Base-by-base conservation (phyloP, 1,140 invertebrate species). In the Hormaphis cornu region DNA sequence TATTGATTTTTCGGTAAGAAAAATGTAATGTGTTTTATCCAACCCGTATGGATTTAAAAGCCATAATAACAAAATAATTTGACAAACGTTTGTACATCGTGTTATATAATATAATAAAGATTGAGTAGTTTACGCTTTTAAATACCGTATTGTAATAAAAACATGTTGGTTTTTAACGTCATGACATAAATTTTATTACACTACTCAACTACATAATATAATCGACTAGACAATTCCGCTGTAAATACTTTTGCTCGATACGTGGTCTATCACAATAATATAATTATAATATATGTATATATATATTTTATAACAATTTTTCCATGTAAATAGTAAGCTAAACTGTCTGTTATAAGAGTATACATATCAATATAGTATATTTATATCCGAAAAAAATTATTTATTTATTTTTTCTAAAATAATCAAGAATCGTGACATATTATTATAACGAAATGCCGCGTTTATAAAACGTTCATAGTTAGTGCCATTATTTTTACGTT, bases 191-290 rank as follows among this genome's bases (percentile, higher is more conserved):
- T 66, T 66, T 37, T 66, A 66, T 46, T 46, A 48, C 48, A 33
- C 61, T 66, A 66, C 18, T 50, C 12, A 50, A 50, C 44, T 50
- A 50, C 28, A 24, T 28, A 54, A 24, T 33, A 50, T 66, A 66
- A n/a, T 58, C 22, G 61, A 66, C 28, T 66, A 66, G 61, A 66
- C 44, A 46, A 66, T 66, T 66, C 6, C 44, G 24, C 33, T 66
- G 61, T 66, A 66, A 66, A 66, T 66, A 66, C 61, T 48, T 66
- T 50, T 10, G 30, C 26, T 66, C 33, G n/a, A n/a, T n/a, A n/a
- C n/a, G n/a, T 35, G 6, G 4, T 50, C 30, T 24, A 48, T 33
- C 42, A 24, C 35, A 26, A 26, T 48, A 66, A 48, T 48, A 48
- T 48, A 20, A 30, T 33, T 33, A 30, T 44, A 28, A 44, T 59